Conservation (phyloP, 2,797 vertebrate genomes). For the Coilia nasus region DNA sequence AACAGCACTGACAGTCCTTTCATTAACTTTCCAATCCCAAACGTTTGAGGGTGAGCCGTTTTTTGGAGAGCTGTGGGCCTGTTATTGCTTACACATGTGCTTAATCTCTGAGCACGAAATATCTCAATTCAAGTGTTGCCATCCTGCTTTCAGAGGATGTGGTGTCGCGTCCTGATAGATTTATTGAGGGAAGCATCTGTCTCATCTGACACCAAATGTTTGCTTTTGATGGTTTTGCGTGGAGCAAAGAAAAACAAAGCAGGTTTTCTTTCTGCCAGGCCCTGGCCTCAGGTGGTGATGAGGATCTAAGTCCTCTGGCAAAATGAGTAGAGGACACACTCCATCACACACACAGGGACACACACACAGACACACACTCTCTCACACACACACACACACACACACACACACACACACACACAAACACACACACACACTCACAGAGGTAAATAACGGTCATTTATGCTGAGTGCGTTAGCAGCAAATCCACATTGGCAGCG, state of each 20-base stretch:
- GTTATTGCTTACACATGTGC: neutral
- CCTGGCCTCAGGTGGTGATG: neutral
- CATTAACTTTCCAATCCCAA: neutral
- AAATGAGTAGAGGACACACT: neutral
- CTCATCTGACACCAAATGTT: constrained; percentile 21
- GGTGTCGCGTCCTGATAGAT: neutral
- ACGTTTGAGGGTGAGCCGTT: neutral
- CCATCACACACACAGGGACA: constrained; percentile 6
- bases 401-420: constrained; percentile 6
- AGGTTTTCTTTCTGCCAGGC: neutral
- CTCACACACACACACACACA: neutral
- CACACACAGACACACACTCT: neutral
- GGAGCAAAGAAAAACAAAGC: neutral
- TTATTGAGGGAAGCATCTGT: neutral
- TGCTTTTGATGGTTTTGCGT: neutral
- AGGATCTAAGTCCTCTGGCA: neutral
- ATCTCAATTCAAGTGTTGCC: neutral
- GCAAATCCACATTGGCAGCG: constrained; percentile 23
- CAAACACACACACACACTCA: neutral
- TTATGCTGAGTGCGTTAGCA: constrained; percentile 14
- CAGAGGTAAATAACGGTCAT: neutral
- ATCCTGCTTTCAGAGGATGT: neutral
- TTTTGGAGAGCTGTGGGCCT: neutral
- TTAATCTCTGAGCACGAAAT: neutral
- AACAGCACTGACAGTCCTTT: neutral